Conservation (phyloP, 2,113 vertebrate genomes). For the Ifrita kowaldi region DNA sequence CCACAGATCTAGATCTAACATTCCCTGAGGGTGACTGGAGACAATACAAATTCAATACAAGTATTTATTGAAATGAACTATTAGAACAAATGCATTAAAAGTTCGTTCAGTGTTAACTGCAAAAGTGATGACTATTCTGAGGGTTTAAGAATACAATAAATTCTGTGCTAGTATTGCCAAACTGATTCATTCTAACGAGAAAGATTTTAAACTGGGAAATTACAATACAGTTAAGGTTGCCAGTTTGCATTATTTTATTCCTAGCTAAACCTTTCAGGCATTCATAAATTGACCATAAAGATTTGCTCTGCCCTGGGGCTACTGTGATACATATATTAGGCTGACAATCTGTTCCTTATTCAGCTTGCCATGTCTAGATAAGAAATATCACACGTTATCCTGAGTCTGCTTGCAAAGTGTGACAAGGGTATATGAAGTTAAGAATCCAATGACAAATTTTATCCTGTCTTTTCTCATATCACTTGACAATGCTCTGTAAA, state of each 20-base stretch:
- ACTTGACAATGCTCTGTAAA: neutral
- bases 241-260: slow-evolving; percentile 29
- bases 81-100: slow-evolving; percentile 2
- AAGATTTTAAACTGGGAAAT: slow-evolving; percentile 6
- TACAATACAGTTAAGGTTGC: slow-evolving; percentile 30
- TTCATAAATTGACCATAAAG: slow-evolving; percentile 40
- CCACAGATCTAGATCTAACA: neutral
- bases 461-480: neutral
- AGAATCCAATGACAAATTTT: neutral
- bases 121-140: neutral
- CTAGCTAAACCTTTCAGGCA: slow-evolving; percentile 34
- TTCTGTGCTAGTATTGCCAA: neutral
- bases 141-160: neutral
- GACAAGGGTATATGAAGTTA: neutral
- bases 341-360: slow-evolving; percentile 35
- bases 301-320: slow-evolving; percentile 31
- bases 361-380: slow-evolving; percentile 14
- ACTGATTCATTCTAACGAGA: neutral
- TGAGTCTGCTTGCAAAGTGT: neutral
- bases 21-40: neutral
- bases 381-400: neutral
- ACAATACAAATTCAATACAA: neutral
- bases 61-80: neutral
- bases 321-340: slow-evolving; percentile 20
- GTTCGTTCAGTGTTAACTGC: neutral